A percentile compares a stretch with the other conserved stretches of the same genome.
Conservation (phyloP, 1,140 invertebrate species). For the Macrostomum lignano region DNA sequence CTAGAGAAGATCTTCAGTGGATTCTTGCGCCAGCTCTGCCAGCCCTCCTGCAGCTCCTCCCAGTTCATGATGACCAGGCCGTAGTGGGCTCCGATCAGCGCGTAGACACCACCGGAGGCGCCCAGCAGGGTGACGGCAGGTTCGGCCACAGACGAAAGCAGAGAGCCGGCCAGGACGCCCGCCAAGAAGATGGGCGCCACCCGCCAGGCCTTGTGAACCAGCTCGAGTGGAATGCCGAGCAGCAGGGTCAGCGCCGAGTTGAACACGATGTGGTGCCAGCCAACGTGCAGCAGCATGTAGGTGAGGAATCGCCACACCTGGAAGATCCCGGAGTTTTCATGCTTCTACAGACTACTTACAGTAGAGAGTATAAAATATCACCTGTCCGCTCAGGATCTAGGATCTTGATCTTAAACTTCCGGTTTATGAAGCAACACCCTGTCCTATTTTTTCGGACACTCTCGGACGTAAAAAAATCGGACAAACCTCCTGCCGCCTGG, state of each 20-base stretch:
- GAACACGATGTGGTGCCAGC: slow-evolving; percentile 59
- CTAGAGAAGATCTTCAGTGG: background rate
- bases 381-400: too few species aligned
- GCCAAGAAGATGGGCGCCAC: slow-evolving; percentile 33
- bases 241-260: slow-evolving; percentile 66
- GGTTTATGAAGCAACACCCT: too few species aligned
- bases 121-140: too few species aligned
- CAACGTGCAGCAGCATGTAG: slow-evolving; percentile 78
- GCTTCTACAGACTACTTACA: too few species aligned
- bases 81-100: slow-evolving; percentile 68
- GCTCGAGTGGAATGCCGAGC: slow-evolving; percentile 63
- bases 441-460: too few species aligned
- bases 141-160: slow-evolving; percentile 59
- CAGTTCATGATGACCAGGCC: slow-evolving; percentile 53
- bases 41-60: slow-evolving; percentile 6
- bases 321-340: too few species aligned
- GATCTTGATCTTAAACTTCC: too few species aligned
- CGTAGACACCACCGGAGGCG: slow-evolving; percentile 79
- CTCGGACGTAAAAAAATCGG: too few species aligned
- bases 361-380: too few species aligned
- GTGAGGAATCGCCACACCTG: slow-evolving; percentile 72
- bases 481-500: slow-evolving; percentile 58
- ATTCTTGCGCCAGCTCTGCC: background rate
- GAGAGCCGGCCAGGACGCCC: slow-evolving; percentile 28
- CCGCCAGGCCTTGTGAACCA: slow-evolving; percentile 77